These are phyloP conservation scores for Temnothorax curvispinosus DNA, from an alignment of 1,140 invertebrate species.

Conservation along the genomic window DNA sequence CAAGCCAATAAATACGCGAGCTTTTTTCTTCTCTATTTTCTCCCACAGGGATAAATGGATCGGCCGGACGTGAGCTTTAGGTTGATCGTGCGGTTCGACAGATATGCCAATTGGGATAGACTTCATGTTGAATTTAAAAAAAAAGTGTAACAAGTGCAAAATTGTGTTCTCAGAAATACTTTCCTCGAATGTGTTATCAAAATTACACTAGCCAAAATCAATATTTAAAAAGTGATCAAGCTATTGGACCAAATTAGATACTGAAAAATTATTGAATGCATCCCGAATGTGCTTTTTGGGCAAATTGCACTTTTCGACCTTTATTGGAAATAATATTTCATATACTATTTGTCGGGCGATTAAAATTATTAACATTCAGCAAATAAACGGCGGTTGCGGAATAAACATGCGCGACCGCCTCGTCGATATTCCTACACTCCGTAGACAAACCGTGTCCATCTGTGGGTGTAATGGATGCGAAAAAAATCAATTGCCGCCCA, in stretches of 20 bases:
- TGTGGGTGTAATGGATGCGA: conserved; percentile 57
- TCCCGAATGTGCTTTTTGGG: neutral
- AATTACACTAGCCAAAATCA: neutral
- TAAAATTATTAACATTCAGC: conserved; percentile 67
- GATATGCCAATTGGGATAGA: conserved; percentile 64
- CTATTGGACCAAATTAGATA: neutral
- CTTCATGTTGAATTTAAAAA: conserved; percentile 6
- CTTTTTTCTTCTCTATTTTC: conserved; percentile 67
- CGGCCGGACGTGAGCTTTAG: conserved; percentile 69
- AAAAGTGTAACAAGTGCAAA: conserved; percentile 13
- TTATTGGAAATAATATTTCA: conserved; percentile 38
- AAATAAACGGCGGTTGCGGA: conserved; percentile 4
- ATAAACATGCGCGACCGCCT: conserved; percentile 54
- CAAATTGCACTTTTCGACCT: neutral
- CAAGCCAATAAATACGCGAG: conserved; percentile 73
- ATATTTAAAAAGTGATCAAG: neutral
- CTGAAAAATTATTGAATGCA: neutral
- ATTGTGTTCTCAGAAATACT: neutral
- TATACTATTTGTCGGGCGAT: conserved; percentile 3
- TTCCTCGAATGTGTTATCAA: neutral
- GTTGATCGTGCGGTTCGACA: conserved; percentile 1
- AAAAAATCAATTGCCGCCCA: conserved; percentile 77
- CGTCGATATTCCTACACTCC: conserved; percentile 59
- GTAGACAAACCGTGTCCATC: conserved; percentile 37
- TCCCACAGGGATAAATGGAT: conserved; percentile 72